Evolutionary conservation across 1,140 invertebrate species (phyloP).

Genomic region (Parasteatoda tepidariorum): DNA sequence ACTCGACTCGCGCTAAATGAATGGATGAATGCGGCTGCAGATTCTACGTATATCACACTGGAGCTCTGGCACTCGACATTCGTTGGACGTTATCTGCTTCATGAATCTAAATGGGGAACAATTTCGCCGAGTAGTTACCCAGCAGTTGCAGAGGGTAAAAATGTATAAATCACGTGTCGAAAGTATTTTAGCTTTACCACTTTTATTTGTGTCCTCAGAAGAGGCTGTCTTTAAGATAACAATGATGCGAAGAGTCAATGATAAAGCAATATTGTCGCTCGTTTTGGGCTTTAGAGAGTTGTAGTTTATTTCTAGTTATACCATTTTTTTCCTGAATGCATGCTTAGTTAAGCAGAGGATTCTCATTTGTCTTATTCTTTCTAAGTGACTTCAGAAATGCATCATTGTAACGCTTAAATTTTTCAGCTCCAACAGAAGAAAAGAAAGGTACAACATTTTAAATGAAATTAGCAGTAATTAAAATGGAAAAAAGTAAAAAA

Average conservation of each 20-base stretch:
- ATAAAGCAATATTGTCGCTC: neutral
- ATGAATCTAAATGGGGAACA: constrained; percentile 32
- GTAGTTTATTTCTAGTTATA: too few species aligned
- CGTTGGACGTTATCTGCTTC: constrained; percentile 19
- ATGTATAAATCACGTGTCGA: neutral
- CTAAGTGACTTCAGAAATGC: too few species aligned
- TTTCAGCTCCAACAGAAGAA: too few species aligned
- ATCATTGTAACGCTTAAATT: too few species aligned
- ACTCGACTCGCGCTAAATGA: neutral
- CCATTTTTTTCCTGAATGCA: too few species aligned
- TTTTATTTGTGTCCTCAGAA: neutral
- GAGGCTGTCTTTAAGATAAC: neutral
- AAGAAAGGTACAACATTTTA: too few species aligned
- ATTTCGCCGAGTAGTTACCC: neutral
- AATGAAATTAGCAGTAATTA: too few species aligned
- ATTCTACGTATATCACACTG: neutral
- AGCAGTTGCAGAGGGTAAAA: constrained; percentile 2
- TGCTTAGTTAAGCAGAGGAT: too few species aligned
- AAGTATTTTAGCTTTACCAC: neutral
- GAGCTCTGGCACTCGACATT: neutral
- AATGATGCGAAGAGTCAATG: neutral
- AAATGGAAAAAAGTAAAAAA: too few species aligned
- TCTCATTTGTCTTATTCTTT: too few species aligned
- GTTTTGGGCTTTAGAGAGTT: too few species aligned
- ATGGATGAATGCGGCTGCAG: neutral